Evolutionary conservation across 1,140 invertebrate species (phyloP).

Genomic region (Anastrepha obliqua): DNA sequence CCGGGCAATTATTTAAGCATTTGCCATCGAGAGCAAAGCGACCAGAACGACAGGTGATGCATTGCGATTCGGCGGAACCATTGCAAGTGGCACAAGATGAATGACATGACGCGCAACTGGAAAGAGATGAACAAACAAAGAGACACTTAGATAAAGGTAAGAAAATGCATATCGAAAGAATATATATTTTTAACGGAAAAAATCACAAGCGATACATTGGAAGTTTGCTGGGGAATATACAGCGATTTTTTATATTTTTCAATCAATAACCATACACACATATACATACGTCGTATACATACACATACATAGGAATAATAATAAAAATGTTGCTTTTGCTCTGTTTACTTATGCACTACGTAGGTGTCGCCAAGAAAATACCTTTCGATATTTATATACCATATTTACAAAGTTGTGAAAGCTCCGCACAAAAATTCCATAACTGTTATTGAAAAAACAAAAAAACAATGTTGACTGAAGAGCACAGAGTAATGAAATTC

Average conservation of each 20-base stretch:
- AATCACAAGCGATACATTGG: neutral
- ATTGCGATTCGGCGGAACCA: slow-evolving; percentile 84
- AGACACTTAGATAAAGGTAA: neutral
- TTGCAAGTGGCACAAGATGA: slow-evolving; percentile 87
- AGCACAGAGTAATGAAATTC: neutral
- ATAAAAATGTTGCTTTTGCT: neutral
- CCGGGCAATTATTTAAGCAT: slow-evolving; percentile 81
- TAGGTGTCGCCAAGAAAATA: neutral
- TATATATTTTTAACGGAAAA: neutral
- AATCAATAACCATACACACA: no score
- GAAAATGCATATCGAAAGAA: neutral
- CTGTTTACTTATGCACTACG: neutral
- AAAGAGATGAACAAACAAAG: slow-evolving; percentile 39
- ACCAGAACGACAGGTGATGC: slow-evolving; percentile 84
- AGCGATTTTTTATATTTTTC: no score
- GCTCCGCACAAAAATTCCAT: neutral
- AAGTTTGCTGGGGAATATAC: no score
- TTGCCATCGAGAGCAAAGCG: slow-evolving; percentile 81
- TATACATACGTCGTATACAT: neutral
- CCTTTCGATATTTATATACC: neutral
- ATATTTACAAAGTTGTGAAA: neutral
- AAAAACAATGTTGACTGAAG: neutral
- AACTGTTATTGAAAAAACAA: neutral
- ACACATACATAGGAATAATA: neutral
- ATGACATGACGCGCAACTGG: slow-evolving; percentile 85